Percentiles rank a stretch among this genome's conserved stretches.
phyloP scores from a whole-genome alignment of 2,797 vertebrate species.

The Triplophysa yarkandensis region DNA sequence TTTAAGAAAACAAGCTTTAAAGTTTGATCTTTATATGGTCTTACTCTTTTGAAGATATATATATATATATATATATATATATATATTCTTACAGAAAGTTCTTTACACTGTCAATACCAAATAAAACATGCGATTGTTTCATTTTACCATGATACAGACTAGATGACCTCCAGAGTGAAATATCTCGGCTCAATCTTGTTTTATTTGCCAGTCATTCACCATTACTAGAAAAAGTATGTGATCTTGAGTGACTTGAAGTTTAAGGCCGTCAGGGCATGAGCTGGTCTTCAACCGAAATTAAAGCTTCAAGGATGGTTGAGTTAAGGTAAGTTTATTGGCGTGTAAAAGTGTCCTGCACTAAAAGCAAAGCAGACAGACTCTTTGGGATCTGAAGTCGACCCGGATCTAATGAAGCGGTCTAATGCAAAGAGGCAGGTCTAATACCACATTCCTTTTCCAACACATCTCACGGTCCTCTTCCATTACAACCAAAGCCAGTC shows the following conservation, averaged over 20 bases:
- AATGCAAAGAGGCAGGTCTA: constrained; percentile 20
- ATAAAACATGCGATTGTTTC: too few species aligned
- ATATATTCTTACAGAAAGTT: too few species aligned
- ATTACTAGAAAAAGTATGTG: not conserved
- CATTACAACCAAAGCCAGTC: constrained; percentile 27
- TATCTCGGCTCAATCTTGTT: too few species aligned
- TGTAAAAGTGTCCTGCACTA: constrained; percentile 20
- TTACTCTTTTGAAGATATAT: too few species aligned
- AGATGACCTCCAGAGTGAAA: too few species aligned
- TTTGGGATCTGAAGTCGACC: constrained; percentile 29
- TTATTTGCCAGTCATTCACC: constrained; percentile 2
- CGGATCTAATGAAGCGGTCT: constrained; percentile 13
- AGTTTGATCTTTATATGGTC: too few species aligned
- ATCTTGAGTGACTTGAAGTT: constrained; percentile 14
- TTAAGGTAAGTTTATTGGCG: constrained; percentile 23
- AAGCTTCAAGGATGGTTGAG: constrained; percentile 22
- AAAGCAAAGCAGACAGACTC: constrained; percentile 6
- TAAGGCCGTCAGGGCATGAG: constrained; percentile 14
- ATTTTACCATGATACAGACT: too few species aligned
- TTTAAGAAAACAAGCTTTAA: too few species aligned
- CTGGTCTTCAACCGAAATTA: constrained; percentile 4
- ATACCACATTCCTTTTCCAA: constrained; percentile 26
- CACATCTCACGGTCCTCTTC: constrained; percentile 34
- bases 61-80: too few species aligned
- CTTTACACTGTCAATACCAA: too few species aligned